phyloP scores from a whole-genome alignment of 2,113 vertebrate species.

The Takifugu bimaculatus region DNA sequence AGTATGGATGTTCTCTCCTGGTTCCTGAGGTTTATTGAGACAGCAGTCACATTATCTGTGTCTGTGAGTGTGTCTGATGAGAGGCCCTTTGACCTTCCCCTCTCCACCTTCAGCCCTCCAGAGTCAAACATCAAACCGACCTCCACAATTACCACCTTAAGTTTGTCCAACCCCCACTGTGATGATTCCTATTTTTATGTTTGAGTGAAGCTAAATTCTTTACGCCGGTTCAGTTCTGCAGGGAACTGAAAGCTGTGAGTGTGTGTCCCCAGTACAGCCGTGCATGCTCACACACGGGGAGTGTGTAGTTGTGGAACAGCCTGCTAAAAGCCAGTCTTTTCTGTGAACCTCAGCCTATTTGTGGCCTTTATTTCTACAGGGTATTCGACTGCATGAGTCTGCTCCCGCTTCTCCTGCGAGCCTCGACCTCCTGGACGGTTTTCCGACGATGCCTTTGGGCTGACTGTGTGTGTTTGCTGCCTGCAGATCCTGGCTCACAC shows the following conservation, averaged over 20 bases:
- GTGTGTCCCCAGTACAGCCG: constrained; percentile 1
- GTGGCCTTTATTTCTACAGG: constrained; percentile 22
- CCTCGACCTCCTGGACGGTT: constrained; percentile 13
- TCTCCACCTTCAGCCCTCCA: no score
- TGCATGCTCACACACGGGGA: neutral
- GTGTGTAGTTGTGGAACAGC: neutral
- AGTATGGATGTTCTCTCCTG: no score
- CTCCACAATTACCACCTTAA: no score
- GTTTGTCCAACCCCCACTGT: no score
- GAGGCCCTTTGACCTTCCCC: no score
- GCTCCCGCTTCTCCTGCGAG: constrained; percentile 12
- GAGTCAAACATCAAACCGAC: no score
- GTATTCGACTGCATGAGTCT: neutral
- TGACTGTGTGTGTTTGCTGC: neutral
- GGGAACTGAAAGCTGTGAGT: constrained; percentile 59
- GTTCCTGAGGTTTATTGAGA: no score
- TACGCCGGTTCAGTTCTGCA: neutral
- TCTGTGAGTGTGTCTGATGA: no score
- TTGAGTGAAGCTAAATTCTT: no score
- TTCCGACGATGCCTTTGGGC: constrained; percentile 5
- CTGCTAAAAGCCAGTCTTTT: neutral
- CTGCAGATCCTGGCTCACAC: neutral
- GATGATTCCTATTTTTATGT: no score
- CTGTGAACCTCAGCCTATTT: neutral
- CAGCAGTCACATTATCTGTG: no score